Evolutionary conservation across 2,797 vertebrate species (phyloP), one percentile per base, ranked within the genome.

Genomic region (Acipenser oxyrinchus): DNA sequence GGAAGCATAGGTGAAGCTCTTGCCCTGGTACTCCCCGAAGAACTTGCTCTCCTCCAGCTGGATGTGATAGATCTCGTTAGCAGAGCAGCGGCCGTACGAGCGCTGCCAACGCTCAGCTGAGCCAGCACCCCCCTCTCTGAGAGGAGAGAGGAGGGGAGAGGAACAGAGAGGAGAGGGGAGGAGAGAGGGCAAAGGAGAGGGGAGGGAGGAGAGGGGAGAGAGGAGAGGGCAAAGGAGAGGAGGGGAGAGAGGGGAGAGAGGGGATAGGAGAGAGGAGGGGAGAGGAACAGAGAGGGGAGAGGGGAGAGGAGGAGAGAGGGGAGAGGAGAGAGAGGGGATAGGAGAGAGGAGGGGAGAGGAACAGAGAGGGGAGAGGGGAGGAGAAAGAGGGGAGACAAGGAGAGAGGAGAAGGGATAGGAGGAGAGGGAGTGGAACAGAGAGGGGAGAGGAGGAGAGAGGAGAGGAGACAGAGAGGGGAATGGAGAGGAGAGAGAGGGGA

Each of bases 61-160:
- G 68, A 93, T 93, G 77, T 93, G 91, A 74, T 93, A 89, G 68
- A 93, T 88, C 77, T 93, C 91, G 73, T 93, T 93, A 76, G 87
- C 91, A 0, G 91, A 92, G 76, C 91, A 93, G 68, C 90, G 90
- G 1, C 90, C 82, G 80, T 93, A 93, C 50, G 83, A 92, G 64
- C 86, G 84, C 74, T 93, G 91, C 91, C 91, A 93, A 51, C 91
- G 90, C 80, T 93, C 91, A 0, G 88, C 83, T 0, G 89, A 89
- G 68, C 83, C 82, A 6, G 85, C 83, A 1, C 84, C 85, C 0
- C 86, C 84, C 73, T 92, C 87, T 77, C 89, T 91, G 74, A 65
- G 55, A 76, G 3, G 62, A 23, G 50, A 66, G 64, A 48, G 48
- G 53, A 8, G 64, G n/a, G n/a, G n/a, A n/a, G n/a, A n/a, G n/a